phyloP scores from a whole-genome alignment of 2,888 invertebrate genomes.

The Corbicula japonica region DNA sequence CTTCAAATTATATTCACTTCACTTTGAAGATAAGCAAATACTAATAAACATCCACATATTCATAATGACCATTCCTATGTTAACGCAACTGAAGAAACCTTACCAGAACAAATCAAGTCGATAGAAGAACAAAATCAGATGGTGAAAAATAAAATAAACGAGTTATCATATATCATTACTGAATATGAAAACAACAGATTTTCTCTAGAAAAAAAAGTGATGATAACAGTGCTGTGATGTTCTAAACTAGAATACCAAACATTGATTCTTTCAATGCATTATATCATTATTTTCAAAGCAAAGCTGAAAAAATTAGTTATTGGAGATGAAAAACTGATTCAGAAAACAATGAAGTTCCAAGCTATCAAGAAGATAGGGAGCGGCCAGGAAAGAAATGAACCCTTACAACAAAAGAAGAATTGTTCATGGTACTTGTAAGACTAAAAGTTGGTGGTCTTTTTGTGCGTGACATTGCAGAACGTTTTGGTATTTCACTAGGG shows the following conservation, averaged over 20 bases:
- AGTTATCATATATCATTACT: background rate
- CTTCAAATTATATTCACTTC: too few relatives aligned
- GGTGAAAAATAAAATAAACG: background rate
- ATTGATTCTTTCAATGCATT: slow-evolving; percentile 33
- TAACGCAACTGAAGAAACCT: background rate
- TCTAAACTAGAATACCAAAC: slow-evolving; percentile 18
- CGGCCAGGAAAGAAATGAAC: slow-evolving; percentile 23
- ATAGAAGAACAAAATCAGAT: background rate
- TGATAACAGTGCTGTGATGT: slow-evolving; percentile 16
- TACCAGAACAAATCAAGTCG: background rate
- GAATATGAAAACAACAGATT: slow-evolving; percentile 26
- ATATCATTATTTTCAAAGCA: slow-evolving; percentile 39
- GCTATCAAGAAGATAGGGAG: slow-evolving; percentile 8
- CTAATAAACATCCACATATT: too few relatives aligned
- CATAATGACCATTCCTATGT: background rate
- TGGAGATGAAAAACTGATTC: slow-evolving; percentile 38
- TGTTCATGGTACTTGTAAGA: slow-evolving; percentile 46
- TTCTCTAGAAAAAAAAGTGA: slow-evolving; percentile 11
- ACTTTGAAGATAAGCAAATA: too few relatives aligned
- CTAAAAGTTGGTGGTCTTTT: slow-evolving; percentile 50
- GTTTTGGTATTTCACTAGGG: slow-evolving; percentile 40
- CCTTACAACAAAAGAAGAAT: slow-evolving; percentile 28
- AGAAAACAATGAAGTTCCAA: background rate
- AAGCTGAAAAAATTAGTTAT: slow-evolving; percentile 32
- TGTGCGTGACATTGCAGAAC: slow-evolving; percentile 38